phyloP scores from a whole-genome alignment of 2,797 vertebrate genomes.

The Lepus oiostolus region DNA sequence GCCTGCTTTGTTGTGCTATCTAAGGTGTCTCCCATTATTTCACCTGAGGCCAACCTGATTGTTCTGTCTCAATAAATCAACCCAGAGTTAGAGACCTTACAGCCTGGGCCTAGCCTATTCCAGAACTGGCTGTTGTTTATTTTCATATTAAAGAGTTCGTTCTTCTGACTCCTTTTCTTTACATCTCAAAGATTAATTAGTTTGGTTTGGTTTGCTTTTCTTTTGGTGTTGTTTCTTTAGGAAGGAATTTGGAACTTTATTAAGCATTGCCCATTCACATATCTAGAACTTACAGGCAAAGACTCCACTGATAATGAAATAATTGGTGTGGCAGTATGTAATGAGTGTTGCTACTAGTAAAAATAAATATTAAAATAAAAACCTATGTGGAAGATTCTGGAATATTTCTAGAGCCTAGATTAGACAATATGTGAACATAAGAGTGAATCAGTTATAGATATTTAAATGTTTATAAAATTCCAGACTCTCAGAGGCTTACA shows the following conservation, averaged over 20 bases:
- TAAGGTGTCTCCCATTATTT: neutral
- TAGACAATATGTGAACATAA: neutral
- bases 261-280: neutral
- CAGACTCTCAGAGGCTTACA: neutral
- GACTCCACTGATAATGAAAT: conserved; percentile 13
- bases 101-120: neutral
- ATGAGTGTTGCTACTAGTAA: neutral
- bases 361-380: conserved; percentile 54
- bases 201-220: neutral
- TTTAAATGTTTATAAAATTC: neutral
- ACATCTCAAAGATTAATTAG: neutral
- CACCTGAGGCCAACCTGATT: neutral
- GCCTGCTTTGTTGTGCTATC: neutral
- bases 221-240: neutral
- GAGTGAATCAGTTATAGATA: neutral
- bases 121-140: neutral
- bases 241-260: conserved; percentile 7
- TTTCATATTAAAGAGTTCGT: neutral
- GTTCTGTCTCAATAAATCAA: neutral
- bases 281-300: neutral
- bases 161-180: neutral
- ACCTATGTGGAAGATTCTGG: neutral
- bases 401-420: conserved; percentile 22
- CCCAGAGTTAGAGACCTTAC: neutral
- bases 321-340: neutral